Percentiles rank a stretch among this genome's conserved stretches.
Conservation (phyloP, 2,797 vertebrate species). For the Thaleichthys pacificus region DNA sequence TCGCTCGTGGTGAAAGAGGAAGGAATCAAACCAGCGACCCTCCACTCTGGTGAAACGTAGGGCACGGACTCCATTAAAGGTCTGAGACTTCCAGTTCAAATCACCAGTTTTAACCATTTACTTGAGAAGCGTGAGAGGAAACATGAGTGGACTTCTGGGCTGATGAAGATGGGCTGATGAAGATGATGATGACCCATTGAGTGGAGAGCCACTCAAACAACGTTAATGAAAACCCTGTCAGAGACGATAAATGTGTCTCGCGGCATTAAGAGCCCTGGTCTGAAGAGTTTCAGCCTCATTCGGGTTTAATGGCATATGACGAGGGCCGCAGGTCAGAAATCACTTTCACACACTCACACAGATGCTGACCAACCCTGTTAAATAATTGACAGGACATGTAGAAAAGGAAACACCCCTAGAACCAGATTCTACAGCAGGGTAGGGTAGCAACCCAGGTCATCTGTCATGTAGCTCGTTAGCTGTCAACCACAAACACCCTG, state of each 20-base stretch:
- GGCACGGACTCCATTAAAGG: too few relatives aligned
- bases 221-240: constrained; percentile 26
- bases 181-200: background rate
- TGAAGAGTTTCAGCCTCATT: constrained; percentile 11
- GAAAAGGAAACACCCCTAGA: constrained; percentile 7
- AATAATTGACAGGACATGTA: constrained; percentile 16
- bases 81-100: background rate
- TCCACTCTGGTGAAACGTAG: background rate
- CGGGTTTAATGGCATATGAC: constrained; percentile 2
- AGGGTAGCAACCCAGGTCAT: background rate
- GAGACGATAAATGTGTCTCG: constrained; percentile 18
- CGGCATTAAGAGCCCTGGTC: constrained; percentile 12
- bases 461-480: constrained; percentile 7
- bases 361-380: constrained; percentile 3
- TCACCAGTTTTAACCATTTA: background rate
- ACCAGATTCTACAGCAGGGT: background rate
- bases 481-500: constrained; percentile 16
- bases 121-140: background rate
- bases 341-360: background rate
- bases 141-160: background rate
- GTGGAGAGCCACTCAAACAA: background rate
- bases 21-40: background rate
- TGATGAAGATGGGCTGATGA: too few relatives aligned
- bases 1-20: background rate
- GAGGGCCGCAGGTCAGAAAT: constrained; percentile 22